Conservation (phyloP, 1,140 invertebrate species). For the Drosophila dunni region DNA sequence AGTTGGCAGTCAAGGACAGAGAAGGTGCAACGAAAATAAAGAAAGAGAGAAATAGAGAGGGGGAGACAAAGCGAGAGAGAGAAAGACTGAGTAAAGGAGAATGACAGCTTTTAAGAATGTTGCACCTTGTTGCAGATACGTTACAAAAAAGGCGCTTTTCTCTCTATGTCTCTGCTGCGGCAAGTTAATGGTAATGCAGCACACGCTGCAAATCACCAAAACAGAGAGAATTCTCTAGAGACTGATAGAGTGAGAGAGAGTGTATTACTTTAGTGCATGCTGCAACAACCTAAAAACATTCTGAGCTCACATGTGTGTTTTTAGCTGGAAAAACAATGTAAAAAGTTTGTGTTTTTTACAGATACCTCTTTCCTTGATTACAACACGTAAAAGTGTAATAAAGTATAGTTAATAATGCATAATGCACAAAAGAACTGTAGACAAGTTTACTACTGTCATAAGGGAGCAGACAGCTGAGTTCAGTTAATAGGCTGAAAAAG, state of each 20-base stretch:
- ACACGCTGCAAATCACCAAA: constrained; percentile 56
- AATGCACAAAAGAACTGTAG: background rate
- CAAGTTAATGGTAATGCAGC: constrained; percentile 69
- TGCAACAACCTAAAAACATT: constrained; percentile 9
- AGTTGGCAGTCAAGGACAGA: constrained; percentile 24
- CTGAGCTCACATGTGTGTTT: constrained; percentile 9
- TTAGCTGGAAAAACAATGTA: constrained; percentile 7
- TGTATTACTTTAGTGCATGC: background rate
- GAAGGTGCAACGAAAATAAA: background rate
- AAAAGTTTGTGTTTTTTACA: background rate
- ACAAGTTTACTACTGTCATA: background rate
- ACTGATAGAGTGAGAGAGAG: background rate
- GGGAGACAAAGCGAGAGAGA: background rate
- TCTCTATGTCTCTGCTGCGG: constrained; percentile 42
- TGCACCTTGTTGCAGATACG: constrained; percentile 64
- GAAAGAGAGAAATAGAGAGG: background rate
- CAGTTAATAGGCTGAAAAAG: too few species aligned
- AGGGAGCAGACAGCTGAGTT: background rate
- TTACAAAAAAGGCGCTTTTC: constrained; percentile 26
- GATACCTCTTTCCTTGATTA: constrained; percentile 2
- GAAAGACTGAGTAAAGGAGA: constrained; percentile 12
- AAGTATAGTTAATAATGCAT: background rate
- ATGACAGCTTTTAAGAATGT: constrained; percentile 58
- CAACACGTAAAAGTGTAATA: constrained; percentile 1
- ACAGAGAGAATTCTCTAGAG: constrained; percentile 7